Evolutionary conservation across 2,888 invertebrate species (phyloP).

Genomic region (Rhopalosiphum nymphaeae): DNA sequence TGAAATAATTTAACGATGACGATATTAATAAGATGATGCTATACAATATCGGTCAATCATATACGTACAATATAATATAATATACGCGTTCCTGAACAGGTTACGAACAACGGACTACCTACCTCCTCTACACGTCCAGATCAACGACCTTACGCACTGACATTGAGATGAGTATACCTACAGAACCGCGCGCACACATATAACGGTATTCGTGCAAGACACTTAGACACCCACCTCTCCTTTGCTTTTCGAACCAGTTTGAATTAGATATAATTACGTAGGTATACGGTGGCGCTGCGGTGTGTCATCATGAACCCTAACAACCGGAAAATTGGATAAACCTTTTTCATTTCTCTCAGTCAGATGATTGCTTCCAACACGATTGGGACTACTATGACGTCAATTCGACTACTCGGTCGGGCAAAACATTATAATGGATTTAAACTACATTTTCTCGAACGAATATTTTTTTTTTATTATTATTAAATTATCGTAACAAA

Average conservation of each 20-base stretch:
- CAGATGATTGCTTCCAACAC: neutral
- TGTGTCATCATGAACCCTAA: neutral
- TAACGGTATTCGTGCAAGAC: constrained; percentile 48
- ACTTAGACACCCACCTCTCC: constrained; percentile 40
- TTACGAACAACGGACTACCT: neutral
- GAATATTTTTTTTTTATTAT: neutral
- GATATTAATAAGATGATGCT: neutral
- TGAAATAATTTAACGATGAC: neutral
- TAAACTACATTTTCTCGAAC: neutral
- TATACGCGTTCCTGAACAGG: neutral
- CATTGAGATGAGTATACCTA: constrained; percentile 42
- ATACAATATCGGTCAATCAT: neutral
- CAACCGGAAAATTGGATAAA: constrained; percentile 29
- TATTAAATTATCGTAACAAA: neutral
- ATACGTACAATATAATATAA: neutral
- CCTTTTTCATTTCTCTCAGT: neutral
- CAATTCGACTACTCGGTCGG: neutral
- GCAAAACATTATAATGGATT: neutral
- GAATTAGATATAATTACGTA: neutral
- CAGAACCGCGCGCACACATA: constrained; percentile 19
- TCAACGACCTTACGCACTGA: constrained; percentile 62
- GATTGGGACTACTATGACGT: neutral
- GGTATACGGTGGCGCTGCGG: neutral
- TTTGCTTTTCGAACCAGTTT: constrained; percentile 19
- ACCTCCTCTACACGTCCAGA: constrained; percentile 26